These are phyloP conservation scores for Ispidina picta DNA, from an alignment of 2,797 vertebrate species.

Conservation along the genomic window DNA sequence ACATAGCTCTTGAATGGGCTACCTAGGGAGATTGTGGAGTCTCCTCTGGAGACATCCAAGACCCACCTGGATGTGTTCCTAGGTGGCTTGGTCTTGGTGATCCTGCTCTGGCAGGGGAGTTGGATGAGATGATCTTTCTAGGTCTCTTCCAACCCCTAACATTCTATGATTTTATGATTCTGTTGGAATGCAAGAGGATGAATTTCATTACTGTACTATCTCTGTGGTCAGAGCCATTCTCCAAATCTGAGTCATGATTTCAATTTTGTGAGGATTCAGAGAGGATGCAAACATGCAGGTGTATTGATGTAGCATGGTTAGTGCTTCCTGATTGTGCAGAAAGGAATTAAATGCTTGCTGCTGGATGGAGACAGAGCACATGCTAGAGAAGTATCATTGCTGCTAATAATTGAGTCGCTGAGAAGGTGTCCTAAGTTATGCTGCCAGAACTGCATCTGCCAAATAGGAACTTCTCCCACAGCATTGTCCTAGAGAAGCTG, in stretches of 20 bases:
- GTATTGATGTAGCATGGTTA: fast-evolving
- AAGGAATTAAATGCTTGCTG: background rate
- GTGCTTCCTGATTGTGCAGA: background rate
- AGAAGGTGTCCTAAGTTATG: background rate
- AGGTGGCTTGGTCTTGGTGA: too few relatives aligned
- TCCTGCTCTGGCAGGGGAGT: too few relatives aligned
- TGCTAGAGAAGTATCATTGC: background rate
- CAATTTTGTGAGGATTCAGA: fast-evolving
- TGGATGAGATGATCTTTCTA: too few relatives aligned
- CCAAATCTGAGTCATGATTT: background rate
- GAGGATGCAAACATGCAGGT: background rate
- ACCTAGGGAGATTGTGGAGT: too few relatives aligned
- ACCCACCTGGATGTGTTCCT: too few relatives aligned
- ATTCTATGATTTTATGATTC: background rate
- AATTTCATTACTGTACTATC: background rate
- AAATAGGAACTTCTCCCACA: background rate
- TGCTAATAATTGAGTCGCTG: background rate
- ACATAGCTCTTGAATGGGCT: too few relatives aligned
- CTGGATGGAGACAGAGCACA: background rate
- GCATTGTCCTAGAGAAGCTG: too few relatives aligned
- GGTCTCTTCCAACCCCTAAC: too few relatives aligned
- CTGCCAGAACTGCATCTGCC: background rate
- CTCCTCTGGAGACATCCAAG: too few relatives aligned
- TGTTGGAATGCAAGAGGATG: background rate
- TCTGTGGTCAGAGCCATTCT: background rate